Percentiles rank a stretch among this genome's conserved stretches.
phyloP scores from a whole-genome alignment of 2,797 vertebrate species.

The Aldrovandia affinis region DNA sequence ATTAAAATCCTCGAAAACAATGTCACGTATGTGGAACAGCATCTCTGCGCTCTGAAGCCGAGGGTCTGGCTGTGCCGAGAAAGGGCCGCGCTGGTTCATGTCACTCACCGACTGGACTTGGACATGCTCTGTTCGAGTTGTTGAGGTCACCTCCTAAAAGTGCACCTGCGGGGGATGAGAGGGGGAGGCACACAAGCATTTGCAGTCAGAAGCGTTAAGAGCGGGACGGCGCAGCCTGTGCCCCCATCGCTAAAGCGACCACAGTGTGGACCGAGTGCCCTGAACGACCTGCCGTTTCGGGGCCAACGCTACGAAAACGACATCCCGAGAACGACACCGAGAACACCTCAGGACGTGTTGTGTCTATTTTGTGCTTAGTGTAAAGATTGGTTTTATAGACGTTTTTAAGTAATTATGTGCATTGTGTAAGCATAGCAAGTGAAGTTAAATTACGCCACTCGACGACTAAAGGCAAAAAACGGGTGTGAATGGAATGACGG shows the following conservation, averaged over 20 bases:
- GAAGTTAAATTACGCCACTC: neutral
- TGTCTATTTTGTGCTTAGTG: neutral
- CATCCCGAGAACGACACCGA: neutral
- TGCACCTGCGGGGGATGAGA: constrained; percentile 72
- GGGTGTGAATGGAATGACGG: neutral
- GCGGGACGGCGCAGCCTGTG: neutral
- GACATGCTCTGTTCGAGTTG: constrained; percentile 90
- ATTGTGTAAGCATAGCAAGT: neutral
- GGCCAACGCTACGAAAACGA: neutral
- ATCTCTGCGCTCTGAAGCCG: neutral
- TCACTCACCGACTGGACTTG: constrained; percentile 93
- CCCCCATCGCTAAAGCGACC: neutral
- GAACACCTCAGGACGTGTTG: no score
- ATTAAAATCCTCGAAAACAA: constrained; percentile 3
- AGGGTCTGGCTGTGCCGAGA: neutral
- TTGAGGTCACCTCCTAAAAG: constrained; percentile 90
- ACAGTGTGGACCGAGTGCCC: neutral
- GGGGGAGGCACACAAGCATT: constrained; percentile 1
- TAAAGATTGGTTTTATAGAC: neutral
- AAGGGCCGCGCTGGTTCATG: neutral
- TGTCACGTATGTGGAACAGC: neutral
- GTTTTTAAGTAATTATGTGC: neutral
- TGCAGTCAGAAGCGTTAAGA: neutral
- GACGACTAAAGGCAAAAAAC: neutral
- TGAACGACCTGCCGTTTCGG: neutral